These are phyloP conservation scores for Scaptomyza parva DNA, from an alignment of 2,888 invertebrate species.

Conservation along the genomic window DNA sequence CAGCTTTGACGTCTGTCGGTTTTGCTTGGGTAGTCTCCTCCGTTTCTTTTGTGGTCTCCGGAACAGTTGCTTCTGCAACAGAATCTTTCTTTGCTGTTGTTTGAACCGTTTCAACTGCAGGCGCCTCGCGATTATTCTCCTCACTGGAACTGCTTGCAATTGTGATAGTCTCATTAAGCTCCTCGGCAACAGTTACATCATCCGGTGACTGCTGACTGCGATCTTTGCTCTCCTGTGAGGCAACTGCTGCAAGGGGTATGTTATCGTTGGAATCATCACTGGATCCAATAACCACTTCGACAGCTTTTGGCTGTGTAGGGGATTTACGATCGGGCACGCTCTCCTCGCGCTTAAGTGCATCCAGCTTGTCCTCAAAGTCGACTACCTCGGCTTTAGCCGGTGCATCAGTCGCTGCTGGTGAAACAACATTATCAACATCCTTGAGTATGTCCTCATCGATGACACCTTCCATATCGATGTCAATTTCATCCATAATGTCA, in stretches of 20 bases:
- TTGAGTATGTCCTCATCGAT: constrained; percentile 83
- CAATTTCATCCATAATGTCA: constrained; percentile 76
- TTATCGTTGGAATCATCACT: constrained; percentile 84
- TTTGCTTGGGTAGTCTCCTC: background rate
- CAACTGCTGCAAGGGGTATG: constrained; percentile 80
- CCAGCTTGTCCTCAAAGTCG: constrained; percentile 69
- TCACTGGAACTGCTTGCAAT: constrained; percentile 57
- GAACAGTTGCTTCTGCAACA: constrained; percentile 3
- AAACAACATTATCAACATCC: constrained; percentile 79
- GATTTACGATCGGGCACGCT: constrained; percentile 24
- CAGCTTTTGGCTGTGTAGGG: constrained; percentile 45
- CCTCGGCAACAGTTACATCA: constrained; percentile 57
- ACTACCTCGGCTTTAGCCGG: constrained; percentile 62
- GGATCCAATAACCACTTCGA: constrained; percentile 65
- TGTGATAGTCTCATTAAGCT: constrained; percentile 64
- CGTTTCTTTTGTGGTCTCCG: constrained; percentile 8
- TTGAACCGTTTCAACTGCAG: constrained; percentile 19
- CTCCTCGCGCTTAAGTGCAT: constrained; percentile 43
- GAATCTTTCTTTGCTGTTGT: constrained; percentile 3
- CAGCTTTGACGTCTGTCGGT: constrained; percentile 7
- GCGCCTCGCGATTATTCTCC: constrained; percentile 47
- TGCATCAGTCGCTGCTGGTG: constrained; percentile 15
- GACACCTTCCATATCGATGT: constrained; percentile 44
- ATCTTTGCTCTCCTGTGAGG: constrained; percentile 76
- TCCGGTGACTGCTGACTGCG: constrained; percentile 44